Percentiles rank a stretch among this genome's conserved stretches.
Conservation (phyloP, 2,797 vertebrate genomes). For the Acanthopagrus latus region DNA sequence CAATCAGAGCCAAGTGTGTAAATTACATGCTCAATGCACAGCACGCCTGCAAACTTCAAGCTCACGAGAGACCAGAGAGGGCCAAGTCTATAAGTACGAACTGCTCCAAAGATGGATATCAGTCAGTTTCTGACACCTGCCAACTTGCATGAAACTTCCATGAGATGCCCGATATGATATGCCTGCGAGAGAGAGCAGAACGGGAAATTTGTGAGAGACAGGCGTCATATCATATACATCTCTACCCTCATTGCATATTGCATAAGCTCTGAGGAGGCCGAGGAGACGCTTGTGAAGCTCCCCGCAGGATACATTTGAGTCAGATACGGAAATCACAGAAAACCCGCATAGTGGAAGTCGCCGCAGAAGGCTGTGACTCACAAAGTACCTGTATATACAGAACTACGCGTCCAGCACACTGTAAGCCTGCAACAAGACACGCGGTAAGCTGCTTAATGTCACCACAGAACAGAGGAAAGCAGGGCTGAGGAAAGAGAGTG, state of each 20-base stretch:
- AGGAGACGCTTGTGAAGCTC: conserved; percentile 48
- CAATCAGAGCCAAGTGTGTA: not conserved
- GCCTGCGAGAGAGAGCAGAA: not conserved
- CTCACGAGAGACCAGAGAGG: not conserved
- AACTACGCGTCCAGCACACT: conserved; percentile 73
- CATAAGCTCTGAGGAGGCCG: conserved; percentile 15
- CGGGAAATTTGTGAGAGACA: conserved; percentile 1
- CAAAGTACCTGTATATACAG: conserved; percentile 81
- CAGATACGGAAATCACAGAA: conserved; percentile 51
- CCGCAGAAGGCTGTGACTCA: conserved; percentile 67
- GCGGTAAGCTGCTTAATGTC: conserved; percentile 83
- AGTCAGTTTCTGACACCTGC: conserved; percentile 36
- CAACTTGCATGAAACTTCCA: conserved; percentile 17
- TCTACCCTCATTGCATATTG: not conserved
- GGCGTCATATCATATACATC: not conserved
- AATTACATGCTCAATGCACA: not conserved
- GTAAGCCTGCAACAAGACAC: conserved; percentile 78
- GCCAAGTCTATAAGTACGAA: conserved; percentile 9
- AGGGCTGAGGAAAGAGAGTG: conserved; percentile 42
- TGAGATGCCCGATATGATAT: conserved; percentile 19
- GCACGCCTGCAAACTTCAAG: not conserved
- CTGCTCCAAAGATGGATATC: conserved; percentile 30
- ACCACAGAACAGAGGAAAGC: conserved; percentile 69
- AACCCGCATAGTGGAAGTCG: conserved; percentile 29
- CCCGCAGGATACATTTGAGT: conserved; percentile 47